A percentile compares a stretch with the other conserved stretches of the same genome.
Evolutionary conservation across 2,888 invertebrate species (phyloP).

Genomic region (Seira ritae): DNA sequence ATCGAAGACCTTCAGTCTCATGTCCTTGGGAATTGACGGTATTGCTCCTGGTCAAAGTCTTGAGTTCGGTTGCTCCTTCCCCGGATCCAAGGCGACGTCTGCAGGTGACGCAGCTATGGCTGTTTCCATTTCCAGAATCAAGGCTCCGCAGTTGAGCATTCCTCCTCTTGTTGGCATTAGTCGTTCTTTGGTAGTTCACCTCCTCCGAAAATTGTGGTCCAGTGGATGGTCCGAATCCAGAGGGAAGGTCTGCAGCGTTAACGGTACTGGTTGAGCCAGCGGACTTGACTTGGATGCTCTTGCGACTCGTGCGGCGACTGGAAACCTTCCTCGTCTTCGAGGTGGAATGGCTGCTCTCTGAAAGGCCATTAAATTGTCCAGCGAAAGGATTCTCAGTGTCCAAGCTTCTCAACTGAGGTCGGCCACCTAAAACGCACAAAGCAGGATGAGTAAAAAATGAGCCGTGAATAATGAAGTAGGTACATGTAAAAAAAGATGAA

Average conservation of each 20-base stretch:
- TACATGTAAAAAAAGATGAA: neutral
- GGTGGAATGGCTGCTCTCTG: too few relatives aligned
- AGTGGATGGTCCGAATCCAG: slow-evolving; percentile 50
- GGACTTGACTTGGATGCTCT: too few relatives aligned
- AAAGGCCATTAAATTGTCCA: too few relatives aligned
- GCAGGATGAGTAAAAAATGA: neutral
- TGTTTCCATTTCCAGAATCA: neutral
- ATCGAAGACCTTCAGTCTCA: neutral
- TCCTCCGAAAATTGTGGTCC: slow-evolving; percentile 63
- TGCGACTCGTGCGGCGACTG: too few relatives aligned
- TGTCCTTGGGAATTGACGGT: neutral
- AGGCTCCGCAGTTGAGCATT: neutral
- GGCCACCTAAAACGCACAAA: neutral
- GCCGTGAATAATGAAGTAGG: neutral
- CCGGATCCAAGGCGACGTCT: neutral
- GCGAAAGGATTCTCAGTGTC: neutral
- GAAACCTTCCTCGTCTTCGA: too few relatives aligned
- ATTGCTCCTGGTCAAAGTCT: neutral
- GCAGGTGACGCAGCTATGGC: neutral
- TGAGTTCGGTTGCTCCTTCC: neutral
- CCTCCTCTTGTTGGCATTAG: neutral
- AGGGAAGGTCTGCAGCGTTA: neutral
- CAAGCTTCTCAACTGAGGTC: slow-evolving; percentile 19
- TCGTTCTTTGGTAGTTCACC: neutral
- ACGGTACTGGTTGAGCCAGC: too few relatives aligned